Evolutionary conservation across 2,888 invertebrate genomes (phyloP).

Genomic region (Xylota segnis): DNA sequence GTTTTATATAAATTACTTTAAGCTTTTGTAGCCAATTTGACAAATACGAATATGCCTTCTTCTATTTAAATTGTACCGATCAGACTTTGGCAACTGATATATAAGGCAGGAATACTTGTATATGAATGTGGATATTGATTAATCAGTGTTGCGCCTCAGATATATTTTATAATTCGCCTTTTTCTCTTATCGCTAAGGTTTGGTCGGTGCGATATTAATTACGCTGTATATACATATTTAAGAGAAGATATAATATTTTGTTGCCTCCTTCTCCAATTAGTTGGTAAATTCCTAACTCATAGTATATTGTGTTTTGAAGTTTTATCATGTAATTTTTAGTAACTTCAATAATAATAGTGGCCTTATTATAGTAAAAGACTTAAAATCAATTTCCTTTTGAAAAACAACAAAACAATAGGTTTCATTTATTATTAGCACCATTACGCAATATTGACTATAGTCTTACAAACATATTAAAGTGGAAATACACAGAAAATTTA

Average conservation of each 20-base stretch:
- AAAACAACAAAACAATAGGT: conserved; percentile 4
- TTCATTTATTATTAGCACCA: conserved; percentile 19
- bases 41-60: not conserved
- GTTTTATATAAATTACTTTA: conserved; percentile 31
- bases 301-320: conserved; percentile 22
- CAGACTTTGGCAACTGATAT: not conserved
- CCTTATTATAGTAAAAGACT: conserved; percentile 55
- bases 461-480: not conserved
- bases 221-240: not conserved
- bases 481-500: not conserved
- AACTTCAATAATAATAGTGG: conserved; percentile 45
- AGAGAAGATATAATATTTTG: not conserved
- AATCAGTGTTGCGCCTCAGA: not conserved
- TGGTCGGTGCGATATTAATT: not conserved
- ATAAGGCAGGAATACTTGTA: not conserved
- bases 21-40: conserved; percentile 21
- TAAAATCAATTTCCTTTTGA: conserved; percentile 18
- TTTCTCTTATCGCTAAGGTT: not conserved
- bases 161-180: not conserved
- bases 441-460: conserved; percentile 13
- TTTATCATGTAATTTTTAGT: conserved; percentile 6
- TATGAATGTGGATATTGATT: not conserved
- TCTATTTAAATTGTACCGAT: not conserved
- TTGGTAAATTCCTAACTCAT: conserved; percentile 2
- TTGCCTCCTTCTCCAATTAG: not conserved